Evolutionary conservation across 2,888 invertebrate species (phyloP), one percentile per base, ranked within the genome.

Genomic region (Corythucha ciliata): DNA sequence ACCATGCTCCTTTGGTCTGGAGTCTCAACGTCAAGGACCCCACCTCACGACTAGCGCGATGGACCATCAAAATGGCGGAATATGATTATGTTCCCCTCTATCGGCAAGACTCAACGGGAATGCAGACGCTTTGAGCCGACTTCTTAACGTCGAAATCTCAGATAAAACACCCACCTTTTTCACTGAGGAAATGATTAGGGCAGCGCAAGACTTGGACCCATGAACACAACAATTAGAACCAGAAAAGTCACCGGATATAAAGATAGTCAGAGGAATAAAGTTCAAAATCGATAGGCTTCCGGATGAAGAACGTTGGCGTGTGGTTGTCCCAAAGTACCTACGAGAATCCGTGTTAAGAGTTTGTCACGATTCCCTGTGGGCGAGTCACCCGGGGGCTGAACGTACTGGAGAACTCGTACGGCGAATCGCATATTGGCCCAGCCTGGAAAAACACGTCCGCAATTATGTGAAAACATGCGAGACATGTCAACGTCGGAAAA

Each of bases 41-140:
- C 2, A 14, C 46, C 2, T 20, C 46, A 4, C 10, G 46, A 8
- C n/a, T 46, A 3, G 25, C 14, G 3, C 7, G 46, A 2, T 46
- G 46, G 46, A 3, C 14, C 2, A 41, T 34, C 4, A 3, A 21
- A 4, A 20, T 46, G n/a, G 7, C 34, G 6, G 46, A 46, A 18
- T 46, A 46, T 21, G 46, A 46, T 7, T 34, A 34, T 14, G 25
- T 12, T 22, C 14, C 25, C 10, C 22, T 4, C 2, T 24, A 46
- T 27, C 40, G 32, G 46, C 33, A 22, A 46, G 22, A 14, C 6
- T 7, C 10, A 16, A 22, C 12, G 24, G 33, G 3, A 18, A 46
- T 14, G 46, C 32, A 12, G 46, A 45, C 32, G 45, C 18, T 5
- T 32, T 45, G 32, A 45, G 45, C 20, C 10, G 45, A n/a, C 10